Conservation (phyloP, 2,113 vertebrate species). For the Nettapus auritus region DNA sequence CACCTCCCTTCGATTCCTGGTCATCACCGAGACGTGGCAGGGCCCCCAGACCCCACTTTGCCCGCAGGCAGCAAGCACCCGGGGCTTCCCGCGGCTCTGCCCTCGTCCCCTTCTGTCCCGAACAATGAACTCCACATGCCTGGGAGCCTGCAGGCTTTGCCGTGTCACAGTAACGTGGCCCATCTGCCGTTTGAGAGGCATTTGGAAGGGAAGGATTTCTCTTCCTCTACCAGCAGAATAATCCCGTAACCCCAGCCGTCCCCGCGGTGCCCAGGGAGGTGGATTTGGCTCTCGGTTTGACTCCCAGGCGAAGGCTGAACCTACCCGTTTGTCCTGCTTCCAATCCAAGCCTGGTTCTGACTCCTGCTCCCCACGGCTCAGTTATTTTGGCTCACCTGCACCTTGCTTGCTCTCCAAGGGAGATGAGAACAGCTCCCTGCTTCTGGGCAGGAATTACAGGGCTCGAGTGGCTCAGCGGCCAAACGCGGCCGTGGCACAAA, state of each 20-base stretch:
- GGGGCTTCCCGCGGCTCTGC: rapidly evolving
- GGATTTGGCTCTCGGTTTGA: background rate
- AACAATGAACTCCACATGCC: background rate
- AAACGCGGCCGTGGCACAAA: background rate
- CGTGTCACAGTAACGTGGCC: background rate
- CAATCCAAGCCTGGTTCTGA: background rate
- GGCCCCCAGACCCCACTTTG: background rate
- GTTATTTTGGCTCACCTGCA: conserved; percentile 32
- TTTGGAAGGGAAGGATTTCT: background rate
- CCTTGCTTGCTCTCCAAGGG: background rate
- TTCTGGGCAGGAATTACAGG: background rate
- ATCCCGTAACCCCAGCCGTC: background rate
- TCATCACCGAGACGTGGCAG: background rate
- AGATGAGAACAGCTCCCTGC: background rate
- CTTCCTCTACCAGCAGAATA: background rate
- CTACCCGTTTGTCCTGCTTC: background rate
- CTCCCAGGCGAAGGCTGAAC: background rate
- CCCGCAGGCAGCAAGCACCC: background rate
- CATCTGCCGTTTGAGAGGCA: background rate
- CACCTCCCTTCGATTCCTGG: background rate
- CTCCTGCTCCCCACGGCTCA: background rate
- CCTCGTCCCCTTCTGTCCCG: background rate
- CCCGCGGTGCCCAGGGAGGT: background rate
- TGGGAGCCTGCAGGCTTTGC: background rate
- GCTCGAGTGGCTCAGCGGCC: background rate